A percentile compares a stretch with the other conserved stretches of the same genome.
Conservation (phyloP, 2,888 invertebrate genomes). For the Euplagia quadripunctaria region DNA sequence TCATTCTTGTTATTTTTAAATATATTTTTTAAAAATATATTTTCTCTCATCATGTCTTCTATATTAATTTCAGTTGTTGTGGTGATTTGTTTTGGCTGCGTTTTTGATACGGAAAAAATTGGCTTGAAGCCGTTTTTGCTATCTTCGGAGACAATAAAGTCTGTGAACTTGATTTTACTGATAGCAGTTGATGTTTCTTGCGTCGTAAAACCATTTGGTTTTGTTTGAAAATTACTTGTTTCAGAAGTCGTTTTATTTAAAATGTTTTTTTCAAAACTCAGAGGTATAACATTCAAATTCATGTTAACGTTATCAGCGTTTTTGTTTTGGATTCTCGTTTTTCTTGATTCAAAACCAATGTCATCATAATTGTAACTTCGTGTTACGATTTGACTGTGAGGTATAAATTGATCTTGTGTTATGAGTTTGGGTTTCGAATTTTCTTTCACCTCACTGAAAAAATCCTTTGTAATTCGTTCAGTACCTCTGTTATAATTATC, state of each 20-base stretch:
- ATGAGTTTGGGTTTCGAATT: slow-evolving; percentile 60
- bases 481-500: slow-evolving; percentile 16
- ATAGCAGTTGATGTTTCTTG: slow-evolving; percentile 44
- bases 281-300: slow-evolving; percentile 44
- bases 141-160: slow-evolving; percentile 57
- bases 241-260: slow-evolving; percentile 42
- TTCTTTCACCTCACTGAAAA: slow-evolving; percentile 25
- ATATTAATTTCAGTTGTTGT: slow-evolving; percentile 58
- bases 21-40: slow-evolving; percentile 77
- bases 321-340: slow-evolving; percentile 51
- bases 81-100: slow-evolving; percentile 36
- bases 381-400: slow-evolving; percentile 68
- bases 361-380: slow-evolving; percentile 72
- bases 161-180: slow-evolving; percentile 53
- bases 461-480: slow-evolving; percentile 15
- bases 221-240: slow-evolving; percentile 44
- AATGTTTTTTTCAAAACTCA: slow-evolving; percentile 36
- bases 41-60: slow-evolving; percentile 68
- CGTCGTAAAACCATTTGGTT: slow-evolving; percentile 49
- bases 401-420: slow-evolving; percentile 66
- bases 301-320: slow-evolving; percentile 25
- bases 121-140: slow-evolving; percentile 62
- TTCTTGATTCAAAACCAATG: slow-evolving; percentile 60
- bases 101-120: slow-evolving; percentile 46
- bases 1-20: slow-evolving; percentile 58